Base-by-base conservation (phyloP, 2,888 invertebrate genomes). In the Pachliopta kotzebuea region DNA sequence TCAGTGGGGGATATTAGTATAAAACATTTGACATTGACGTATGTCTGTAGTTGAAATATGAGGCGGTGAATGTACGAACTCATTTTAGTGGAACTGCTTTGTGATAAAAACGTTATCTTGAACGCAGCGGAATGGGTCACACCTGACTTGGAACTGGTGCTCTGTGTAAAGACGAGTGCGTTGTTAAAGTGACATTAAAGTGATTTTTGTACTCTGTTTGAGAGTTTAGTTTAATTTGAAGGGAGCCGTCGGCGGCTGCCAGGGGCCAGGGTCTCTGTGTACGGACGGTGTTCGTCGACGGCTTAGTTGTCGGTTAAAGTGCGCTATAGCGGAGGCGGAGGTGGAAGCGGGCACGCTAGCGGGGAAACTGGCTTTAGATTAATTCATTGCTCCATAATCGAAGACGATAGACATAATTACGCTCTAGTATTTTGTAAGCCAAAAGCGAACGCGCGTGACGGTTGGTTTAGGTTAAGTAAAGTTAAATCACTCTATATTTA, bases 391-490 rank as follows among this genome's bases (percentile, higher is more conserved):
- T 70, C 71, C 71, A 67, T 68, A 67, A 69, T 69, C 69, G 62
- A 67, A 68, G 71, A 71, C 69, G 68, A 68, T 68, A 64, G 68
- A 63, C 62, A 61, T 65, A 68, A 66, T 67, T 66, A 67, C 68
- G 73, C 72, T 68, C 71, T 70, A 68, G 68, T 70, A 67, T 69
- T 68, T 67, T 65, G 65, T 67, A 64, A 67, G 69, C 67, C 69
- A 68, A 67, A 66, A 65, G 66, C 62, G 65, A 56, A 67, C 60
- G 67, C 63, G 68, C 67, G 72, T 56, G 68, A 62, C 67, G 67
- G 68, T 69, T 67, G 69, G 71, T 71, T 68, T 73, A 72, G 70
- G 63, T 55, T 73, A 73, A 72, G 73, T 72, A 68, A 69, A 72
- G 68, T 68, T 69, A 69, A 74, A 69, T 69, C 68, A 64, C 72